A percentile compares a stretch with the other conserved stretches of the same genome.
phyloP scores from a whole-genome alignment of 1,140 invertebrate genomes.

The Drosophila azteca region DNA sequence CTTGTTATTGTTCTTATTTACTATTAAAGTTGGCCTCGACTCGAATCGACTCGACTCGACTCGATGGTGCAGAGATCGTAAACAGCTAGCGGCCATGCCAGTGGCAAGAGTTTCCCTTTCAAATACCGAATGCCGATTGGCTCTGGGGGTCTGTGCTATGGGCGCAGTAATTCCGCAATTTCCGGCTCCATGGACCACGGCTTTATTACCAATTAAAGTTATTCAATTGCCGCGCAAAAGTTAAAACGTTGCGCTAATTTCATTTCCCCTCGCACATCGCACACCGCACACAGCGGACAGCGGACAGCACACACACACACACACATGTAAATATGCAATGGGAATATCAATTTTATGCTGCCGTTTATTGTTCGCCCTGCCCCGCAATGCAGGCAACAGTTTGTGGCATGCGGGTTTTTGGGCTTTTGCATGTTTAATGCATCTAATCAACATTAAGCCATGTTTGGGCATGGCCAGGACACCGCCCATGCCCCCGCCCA shows the following conservation, averaged over 20 bases:
- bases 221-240: slow-evolving; percentile 74
- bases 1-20: slow-evolving; percentile 79
- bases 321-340: slow-evolving; percentile 20
- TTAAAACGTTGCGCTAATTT: slow-evolving; percentile 70
- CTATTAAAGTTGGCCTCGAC: slow-evolving; percentile 65
- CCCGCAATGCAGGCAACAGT: slow-evolving; percentile 39
- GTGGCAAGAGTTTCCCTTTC: slow-evolving; percentile 18
- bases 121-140: slow-evolving; percentile 61
- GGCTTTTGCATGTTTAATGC: slow-evolving; percentile 76
- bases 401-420: slow-evolving; percentile 38
- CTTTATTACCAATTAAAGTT: slow-evolving; percentile 76
- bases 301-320: too few species aligned
- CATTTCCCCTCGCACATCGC: slow-evolving; percentile 18
- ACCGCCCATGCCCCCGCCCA: slow-evolving; percentile 29
- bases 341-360: slow-evolving; percentile 54
- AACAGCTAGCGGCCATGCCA: slow-evolving; percentile 64
- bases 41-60: too few species aligned
- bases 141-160: slow-evolving; percentile 14
- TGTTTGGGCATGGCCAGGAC: slow-evolving; percentile 56
- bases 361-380: slow-evolving; percentile 55
- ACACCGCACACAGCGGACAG: too few species aligned
- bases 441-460: slow-evolving; percentile 78
- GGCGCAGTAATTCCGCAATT: slow-evolving; percentile 53
- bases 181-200: slow-evolving; percentile 49
- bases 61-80: slow-evolving; percentile 31